Base-by-base conservation (phyloP, 2,113 vertebrate species). In the Aix galericulata region DNA sequence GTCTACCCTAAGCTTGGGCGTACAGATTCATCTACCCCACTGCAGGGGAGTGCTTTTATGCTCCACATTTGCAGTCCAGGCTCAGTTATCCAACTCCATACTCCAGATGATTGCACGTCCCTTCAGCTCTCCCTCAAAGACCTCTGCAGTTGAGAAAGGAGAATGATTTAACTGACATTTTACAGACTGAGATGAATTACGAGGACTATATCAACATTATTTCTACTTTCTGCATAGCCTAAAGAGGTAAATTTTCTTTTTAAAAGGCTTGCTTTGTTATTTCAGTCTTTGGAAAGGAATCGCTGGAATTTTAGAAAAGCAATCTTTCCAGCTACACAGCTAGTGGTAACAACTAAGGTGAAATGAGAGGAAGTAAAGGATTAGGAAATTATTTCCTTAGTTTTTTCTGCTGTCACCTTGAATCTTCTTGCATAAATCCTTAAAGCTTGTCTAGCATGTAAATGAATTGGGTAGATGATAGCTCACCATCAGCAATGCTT, bases 341-440 rank as follows among this genome's bases (percentile, higher is more conserved):
- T 64, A 80, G 34, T 58, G 27, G 71, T 63, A 64, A 74, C 7
- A 44, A 16, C 31, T 25, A 6, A 16, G 11, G 31, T 17, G 26
- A 69, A 68, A 18, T 21, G 34, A 75, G 59, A 42, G 23, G 23
- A 85, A 89, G 59, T 25, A 32, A 17, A 69, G 73, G 50, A 60
- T 59, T 79, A 71, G 53, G 84, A 75, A 68, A 84, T 64, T 20
- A 62, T 74, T 86, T 80, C 82, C 80, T 76, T 95, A 84, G 27
- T 56, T 93, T 94, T 93, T 93, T 58, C 93, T 32, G 9, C 91
- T 97, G 94, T 96, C 97, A 95, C 88, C 86, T 97, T 96, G 67
- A 86, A 93, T 97, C 82, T 96, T 92, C 91, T 97, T 93, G 85
- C 50, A 44, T 89, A 96, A 97, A 92, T 75, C 91, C 94, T 95